These are phyloP conservation scores for Phymorhynchus buccinoides DNA, from an alignment of 1,140 invertebrate genomes.

Conservation along the genomic window DNA sequence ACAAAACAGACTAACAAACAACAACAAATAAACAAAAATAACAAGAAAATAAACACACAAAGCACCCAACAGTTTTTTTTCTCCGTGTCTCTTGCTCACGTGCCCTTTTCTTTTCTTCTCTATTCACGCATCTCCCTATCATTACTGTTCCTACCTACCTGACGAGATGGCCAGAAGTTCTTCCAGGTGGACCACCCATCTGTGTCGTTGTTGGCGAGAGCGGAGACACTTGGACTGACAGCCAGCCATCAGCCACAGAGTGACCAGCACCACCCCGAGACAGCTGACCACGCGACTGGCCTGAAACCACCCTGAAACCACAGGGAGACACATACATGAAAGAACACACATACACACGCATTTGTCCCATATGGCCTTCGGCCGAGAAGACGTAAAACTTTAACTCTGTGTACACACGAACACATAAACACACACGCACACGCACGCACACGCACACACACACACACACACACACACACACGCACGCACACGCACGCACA, in stretches of 20 bases:
- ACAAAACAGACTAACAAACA: too few relatives aligned
- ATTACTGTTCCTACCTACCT: neutral
- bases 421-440: neutral
- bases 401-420: neutral
- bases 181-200: constrained; percentile 8
- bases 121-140: too few relatives aligned
- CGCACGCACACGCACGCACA: neutral
- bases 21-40: too few relatives aligned
- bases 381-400: too few relatives aligned
- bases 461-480: neutral
- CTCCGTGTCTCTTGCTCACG: too few relatives aligned
- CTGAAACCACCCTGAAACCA: constrained; percentile 8
- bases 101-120: too few relatives aligned
- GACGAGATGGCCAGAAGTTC: neutral
- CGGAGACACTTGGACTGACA: constrained; percentile 28
- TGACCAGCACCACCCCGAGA: constrained; percentile 17
- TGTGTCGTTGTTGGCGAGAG: constrained; percentile 2
- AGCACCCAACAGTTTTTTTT: too few relatives aligned
- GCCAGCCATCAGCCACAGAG: constrained; percentile 22
- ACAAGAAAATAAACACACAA: too few relatives aligned
- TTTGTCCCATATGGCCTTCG: too few relatives aligned
- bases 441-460: neutral
- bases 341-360: neutral
- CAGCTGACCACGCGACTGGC: constrained; percentile 5
- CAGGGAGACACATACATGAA: neutral